Conservation (phyloP, 2,113 vertebrate species). For the Lipotes vexillifer region DNA sequence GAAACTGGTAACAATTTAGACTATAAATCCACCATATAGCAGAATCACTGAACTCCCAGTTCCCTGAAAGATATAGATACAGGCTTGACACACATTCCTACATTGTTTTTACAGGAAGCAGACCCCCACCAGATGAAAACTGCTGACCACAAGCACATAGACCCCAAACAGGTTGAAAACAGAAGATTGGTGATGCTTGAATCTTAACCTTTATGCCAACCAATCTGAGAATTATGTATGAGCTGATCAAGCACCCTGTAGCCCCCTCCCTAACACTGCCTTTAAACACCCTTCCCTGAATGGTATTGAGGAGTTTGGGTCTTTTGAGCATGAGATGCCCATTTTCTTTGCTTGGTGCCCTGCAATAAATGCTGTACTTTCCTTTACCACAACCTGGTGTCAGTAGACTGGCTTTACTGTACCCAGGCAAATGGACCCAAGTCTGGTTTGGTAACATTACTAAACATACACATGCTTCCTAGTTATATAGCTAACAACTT, state of each 20-base stretch:
- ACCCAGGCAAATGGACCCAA: no score
- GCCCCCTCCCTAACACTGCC: not conserved
- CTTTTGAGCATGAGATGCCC: not conserved
- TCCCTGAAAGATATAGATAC: not conserved
- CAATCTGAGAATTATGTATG: not conserved
- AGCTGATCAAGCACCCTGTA: not conserved
- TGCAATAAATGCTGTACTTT: no score
- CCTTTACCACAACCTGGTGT: no score
- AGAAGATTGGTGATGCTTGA: not conserved
- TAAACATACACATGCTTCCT: not conserved
- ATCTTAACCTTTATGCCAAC: not conserved
- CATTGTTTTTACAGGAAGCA: not conserved
- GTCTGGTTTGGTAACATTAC: not conserved
- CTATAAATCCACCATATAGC: not conserved
- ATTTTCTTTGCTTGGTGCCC: not conserved
- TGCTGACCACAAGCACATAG: not conserved
- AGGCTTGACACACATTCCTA: not conserved
- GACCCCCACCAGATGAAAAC: not conserved
- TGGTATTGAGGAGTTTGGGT: not conserved
- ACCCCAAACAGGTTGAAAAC: not conserved
- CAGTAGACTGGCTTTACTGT: no score
- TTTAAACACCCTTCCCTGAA: not conserved
- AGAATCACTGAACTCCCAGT: not conserved
- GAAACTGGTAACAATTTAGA: not conserved
- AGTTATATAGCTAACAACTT: not conserved